These are phyloP conservation scores for Dreissena polymorpha DNA, from an alignment of 1,140 invertebrate genomes.

Conservation along the genomic window DNA sequence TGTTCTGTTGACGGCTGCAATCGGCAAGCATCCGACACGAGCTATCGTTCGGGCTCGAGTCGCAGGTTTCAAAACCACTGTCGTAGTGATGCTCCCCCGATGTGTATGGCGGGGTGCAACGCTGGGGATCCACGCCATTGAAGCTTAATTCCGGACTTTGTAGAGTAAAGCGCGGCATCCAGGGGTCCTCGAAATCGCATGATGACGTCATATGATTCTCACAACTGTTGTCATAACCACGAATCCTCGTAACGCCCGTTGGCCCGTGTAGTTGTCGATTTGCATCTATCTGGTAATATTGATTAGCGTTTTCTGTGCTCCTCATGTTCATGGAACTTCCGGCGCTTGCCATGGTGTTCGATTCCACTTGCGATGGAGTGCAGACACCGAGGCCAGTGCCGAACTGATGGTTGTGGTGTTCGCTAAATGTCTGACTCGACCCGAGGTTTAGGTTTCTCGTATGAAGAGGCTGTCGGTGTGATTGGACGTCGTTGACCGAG, in stretches of 20 bases:
- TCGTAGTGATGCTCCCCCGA: background rate
- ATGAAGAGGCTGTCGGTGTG: background rate
- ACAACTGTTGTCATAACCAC: background rate
- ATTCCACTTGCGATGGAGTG: background rate
- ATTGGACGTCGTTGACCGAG: background rate
- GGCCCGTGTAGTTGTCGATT: background rate
- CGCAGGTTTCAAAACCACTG: slow-evolving; percentile 41
- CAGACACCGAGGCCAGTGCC: no score
- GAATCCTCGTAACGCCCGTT: background rate
- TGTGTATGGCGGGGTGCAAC: slow-evolving; percentile 13
- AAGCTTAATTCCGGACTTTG: slow-evolving; percentile 16
- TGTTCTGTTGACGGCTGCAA: background rate
- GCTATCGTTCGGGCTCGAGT: slow-evolving; percentile 12
- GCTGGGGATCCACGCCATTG: background rate
- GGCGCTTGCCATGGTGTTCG: background rate
- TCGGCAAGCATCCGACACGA: background rate
- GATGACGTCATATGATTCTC: background rate
- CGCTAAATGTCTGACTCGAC: background rate
- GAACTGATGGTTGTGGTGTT: background rate
- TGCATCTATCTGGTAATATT: no score
- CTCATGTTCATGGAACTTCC: background rate
- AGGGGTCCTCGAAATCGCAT: background rate
- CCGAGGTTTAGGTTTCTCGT: background rate
- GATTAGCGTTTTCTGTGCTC: no score
- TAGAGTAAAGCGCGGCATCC: background rate